phyloP scores from a whole-genome alignment of 2,797 vertebrate species.

The Microcaecilia unicolor region DNA sequence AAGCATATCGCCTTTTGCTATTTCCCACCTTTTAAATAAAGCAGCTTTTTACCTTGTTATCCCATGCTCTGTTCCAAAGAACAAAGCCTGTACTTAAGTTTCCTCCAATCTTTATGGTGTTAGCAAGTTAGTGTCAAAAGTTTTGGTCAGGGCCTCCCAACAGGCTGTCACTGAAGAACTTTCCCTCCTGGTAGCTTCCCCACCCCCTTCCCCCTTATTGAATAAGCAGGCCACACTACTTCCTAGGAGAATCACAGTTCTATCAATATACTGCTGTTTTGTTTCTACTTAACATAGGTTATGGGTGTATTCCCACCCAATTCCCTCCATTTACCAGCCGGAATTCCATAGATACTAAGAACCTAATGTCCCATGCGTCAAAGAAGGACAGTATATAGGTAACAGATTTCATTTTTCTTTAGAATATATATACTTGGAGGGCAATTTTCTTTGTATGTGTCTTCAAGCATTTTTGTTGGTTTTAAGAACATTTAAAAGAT shows the following conservation, averaged over 20 bases:
- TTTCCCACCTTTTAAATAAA: constrained; percentile 20
- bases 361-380: constrained; percentile 10
- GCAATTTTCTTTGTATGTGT: no score
- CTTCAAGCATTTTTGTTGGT: no score
- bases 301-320: constrained; percentile 44
- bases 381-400: no score
- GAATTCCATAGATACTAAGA: constrained; percentile 32
- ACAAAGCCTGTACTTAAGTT: constrained; percentile 45
- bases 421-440: no score
- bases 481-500: no score
- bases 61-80: constrained; percentile 34
- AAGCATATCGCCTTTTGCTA: constrained; percentile 29
- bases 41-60: constrained; percentile 32
- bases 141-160: constrained; percentile 41
- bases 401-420: no score
- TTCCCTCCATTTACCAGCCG: constrained; percentile 42
- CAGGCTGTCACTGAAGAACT: constrained; percentile 32
- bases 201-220: not conserved
- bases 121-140: constrained; percentile 57
- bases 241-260: constrained; percentile 54
- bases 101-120: constrained; percentile 43
- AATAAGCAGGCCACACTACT: constrained; percentile 47
- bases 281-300: constrained; percentile 55
- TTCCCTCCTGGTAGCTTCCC: constrained; percentile 37
- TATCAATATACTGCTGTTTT: constrained; percentile 59